Conservation (phyloP, 2,797 vertebrate genomes). For the Tenualosa ilisha region DNA sequence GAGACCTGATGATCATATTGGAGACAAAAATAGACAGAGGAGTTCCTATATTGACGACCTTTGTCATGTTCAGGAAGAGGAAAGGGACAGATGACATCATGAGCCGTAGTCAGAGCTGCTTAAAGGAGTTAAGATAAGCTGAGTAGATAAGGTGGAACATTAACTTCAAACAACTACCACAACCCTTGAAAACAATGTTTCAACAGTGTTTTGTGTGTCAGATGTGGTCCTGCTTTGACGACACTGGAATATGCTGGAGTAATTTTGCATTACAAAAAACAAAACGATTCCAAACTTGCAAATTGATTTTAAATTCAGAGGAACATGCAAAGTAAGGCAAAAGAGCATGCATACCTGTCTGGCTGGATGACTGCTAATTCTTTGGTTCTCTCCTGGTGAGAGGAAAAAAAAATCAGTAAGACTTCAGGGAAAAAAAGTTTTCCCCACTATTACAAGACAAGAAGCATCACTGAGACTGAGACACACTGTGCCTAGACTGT, state of each 20-base stretch:
- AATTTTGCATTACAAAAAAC: background rate
- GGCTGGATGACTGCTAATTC: conserved; percentile 73
- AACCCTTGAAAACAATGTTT: background rate
- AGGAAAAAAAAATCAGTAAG: conserved; percentile 15
- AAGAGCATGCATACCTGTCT: conserved; percentile 69
- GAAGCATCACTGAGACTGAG: too few relatives aligned
- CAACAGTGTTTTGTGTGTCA: background rate
- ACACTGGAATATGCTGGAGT: background rate
- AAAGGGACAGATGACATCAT: conserved; percentile 20
- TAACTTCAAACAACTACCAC: background rate
- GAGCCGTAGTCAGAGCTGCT: background rate
- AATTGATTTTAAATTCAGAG: too few relatives aligned
- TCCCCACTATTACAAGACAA: too few relatives aligned
- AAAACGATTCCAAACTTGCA: too few relatives aligned
- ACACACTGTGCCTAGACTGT: too few relatives aligned
- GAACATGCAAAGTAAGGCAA: conserved; percentile 27
- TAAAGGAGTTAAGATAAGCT: conserved; percentile 8
- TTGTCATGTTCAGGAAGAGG: conserved; percentile 4
- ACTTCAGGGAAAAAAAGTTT: background rate
- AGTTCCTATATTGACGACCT: conserved; percentile 20
- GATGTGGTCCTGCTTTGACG: background rate
- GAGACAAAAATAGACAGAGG: conserved; percentile 10
- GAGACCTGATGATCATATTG: background rate
- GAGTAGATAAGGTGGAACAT: conserved; percentile 7
- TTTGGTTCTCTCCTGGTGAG: conserved; percentile 76